Evolutionary conservation across 2,888 invertebrate species (phyloP), one percentile per base, ranked within the genome.

Genomic region (Amblyteles armatorius): DNA sequence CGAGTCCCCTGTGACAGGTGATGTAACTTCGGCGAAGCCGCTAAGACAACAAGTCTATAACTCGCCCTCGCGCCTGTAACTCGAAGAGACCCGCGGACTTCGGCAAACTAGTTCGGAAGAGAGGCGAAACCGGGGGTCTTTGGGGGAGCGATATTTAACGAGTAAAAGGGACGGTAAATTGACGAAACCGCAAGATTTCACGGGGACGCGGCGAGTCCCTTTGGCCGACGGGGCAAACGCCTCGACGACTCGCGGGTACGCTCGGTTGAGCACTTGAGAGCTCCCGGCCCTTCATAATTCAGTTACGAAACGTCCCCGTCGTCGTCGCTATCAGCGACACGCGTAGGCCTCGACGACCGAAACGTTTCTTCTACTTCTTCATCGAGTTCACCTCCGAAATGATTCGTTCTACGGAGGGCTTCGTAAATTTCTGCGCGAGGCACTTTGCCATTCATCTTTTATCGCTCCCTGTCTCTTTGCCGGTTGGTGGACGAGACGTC

Each of bases 151-250:
- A 68, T 7, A 74, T 52, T 33, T 29, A 69, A 65, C 40, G 57
- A 74, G 63, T 65, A 67, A 11, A 60, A 74, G 65, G 72, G 55
- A 71, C 44, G 63, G 63, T 83, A 79, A 79, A 76, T 83, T 69
- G 63, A n/a, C 63, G 74, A 44, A 74, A 22, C 63, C 55, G 50
- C 60, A 65, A 6, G 50, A n/a, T 65, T 29, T 33, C 65, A 33
- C 50, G 50, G 36, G 13, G 50, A 36, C 7, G 33, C 6, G 16
- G 40, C 22, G 63, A 13, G 9, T 29, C 29, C 50, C 65, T 65
- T 76, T 65, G 65, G 50, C 44, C 50, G 44, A 11, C 11, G 65
- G 4, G 22, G 33, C 50, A 50, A 50, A 50, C 4, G 19, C 63
- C 19, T 48, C 29, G 48, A 65, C 33, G 65, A 63, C 63, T 63